phyloP scores from a whole-genome alignment of 2,888 invertebrate genomes.

The Phaonia tiefii region DNA sequence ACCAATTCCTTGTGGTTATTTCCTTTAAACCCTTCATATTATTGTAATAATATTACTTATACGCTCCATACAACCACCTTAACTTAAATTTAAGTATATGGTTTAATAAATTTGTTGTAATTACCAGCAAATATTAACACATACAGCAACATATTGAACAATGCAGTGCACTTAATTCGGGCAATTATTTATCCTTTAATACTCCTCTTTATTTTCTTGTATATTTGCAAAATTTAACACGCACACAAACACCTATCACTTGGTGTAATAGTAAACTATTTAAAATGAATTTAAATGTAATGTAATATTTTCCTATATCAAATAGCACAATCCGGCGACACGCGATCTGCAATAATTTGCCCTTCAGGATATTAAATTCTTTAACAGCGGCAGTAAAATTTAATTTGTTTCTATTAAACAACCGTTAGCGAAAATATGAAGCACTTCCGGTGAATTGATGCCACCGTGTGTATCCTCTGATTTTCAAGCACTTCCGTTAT shows the following conservation, averaged over 20 bases:
- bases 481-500: constrained; percentile 26
- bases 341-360: constrained; percentile 40
- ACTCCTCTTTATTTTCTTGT: constrained; percentile 21
- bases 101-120: constrained; percentile 28
- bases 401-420: constrained; percentile 11
- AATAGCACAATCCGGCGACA: constrained; percentile 34
- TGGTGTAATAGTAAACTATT: not conserved
- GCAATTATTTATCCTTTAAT: constrained; percentile 27
- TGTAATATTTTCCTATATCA: not conserved
- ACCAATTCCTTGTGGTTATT: no score
- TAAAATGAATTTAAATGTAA: not conserved
- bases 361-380: not conserved
- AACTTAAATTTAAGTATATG: no score
- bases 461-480: not conserved
- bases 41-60: not conserved
- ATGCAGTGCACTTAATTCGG: constrained; percentile 2
- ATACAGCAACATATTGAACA: constrained; percentile 55
- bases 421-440: not conserved
- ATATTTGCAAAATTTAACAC: constrained; percentile 12
- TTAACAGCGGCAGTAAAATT: not conserved
- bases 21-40: no score
- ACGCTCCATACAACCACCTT: not conserved
- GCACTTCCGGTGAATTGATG: not conserved
- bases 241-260: not conserved
- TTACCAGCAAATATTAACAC: constrained; percentile 55